Evolutionary conservation across 2,113 vertebrate genomes (phyloP), one percentile per base, ranked within the genome.

Genomic region (Geococcyx californianus): DNA sequence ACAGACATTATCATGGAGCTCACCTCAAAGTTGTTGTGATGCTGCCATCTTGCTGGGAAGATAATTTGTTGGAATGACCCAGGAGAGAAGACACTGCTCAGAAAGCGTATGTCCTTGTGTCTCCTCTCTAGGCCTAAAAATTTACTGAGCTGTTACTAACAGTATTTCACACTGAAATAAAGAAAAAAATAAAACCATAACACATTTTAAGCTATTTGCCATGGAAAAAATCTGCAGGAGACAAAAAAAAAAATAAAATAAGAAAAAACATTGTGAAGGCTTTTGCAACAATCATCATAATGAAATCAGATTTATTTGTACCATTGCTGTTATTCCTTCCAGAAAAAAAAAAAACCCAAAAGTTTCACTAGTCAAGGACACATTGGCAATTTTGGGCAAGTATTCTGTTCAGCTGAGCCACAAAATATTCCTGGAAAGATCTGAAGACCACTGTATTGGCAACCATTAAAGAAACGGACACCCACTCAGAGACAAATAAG

Each of bases 101-200:
- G 26, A 7, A 73, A 75, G 19, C 31, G 19, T 13, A 20, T 0
- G 0, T 28, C 8, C 10, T 82, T 64, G 5, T 76, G 12, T 64
- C 84, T n/a, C 25, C 18, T 76, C 38, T 52, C 34, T 25, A 73
- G 14, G 25, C 8, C 51, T 80, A 62, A 68, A 40, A 13, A 42
- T 56, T 33, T 82, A 54, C 31, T 92, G 42, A 16, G 23, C 13
- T 91, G 40, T 74, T 78, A 47, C 17, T 51, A 80, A 58, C 38
- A 45, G 3, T 36, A 20, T 49, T 90, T 77, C 64, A 45, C 14
- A 54, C 8, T 63, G 52, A 80, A 42, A 83, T 3, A 15, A 54
- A 33, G 45, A 45, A 28, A 9, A 68, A 21, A 23, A 38, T 19
- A 15, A 13, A 77, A 20, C 8, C 6, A 12, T 51, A 80, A 64